Conservation (phyloP, 1,140 invertebrate species). For the Ephestia elutella region DNA sequence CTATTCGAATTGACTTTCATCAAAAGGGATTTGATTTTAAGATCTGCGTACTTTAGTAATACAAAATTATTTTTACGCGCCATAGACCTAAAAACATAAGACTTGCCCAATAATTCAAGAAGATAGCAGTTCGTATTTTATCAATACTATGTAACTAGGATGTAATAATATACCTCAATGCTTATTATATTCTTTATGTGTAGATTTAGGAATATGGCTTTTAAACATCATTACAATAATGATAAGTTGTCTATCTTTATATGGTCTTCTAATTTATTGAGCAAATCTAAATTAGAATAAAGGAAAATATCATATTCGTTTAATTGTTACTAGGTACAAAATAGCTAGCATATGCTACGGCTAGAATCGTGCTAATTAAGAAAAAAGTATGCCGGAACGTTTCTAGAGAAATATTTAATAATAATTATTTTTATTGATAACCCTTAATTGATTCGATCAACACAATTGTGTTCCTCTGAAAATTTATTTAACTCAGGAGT, state of each 20-base stretch:
- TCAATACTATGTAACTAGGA: not conserved
- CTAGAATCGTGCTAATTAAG: not conserved
- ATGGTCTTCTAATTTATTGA: not conserved
- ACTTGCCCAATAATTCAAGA: not conserved
- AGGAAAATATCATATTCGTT: no score
- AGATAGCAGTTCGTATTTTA: not conserved
- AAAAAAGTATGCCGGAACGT: not conserved
- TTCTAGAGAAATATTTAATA: not conserved
- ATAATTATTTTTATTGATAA: no score
- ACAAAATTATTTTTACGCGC: no score
- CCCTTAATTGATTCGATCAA: no score
- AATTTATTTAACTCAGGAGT: no score
- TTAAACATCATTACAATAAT: no score
- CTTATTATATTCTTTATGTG: no score
- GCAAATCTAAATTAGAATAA: not conserved
- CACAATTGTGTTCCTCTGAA: no score
- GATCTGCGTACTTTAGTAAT: not conserved
- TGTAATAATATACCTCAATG: no score
- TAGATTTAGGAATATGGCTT: no score
- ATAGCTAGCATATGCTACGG: not conserved
- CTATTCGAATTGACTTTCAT: not conserved
- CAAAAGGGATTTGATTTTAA: not conserved
- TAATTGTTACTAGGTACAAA: no score
- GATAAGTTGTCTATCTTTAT: no score
- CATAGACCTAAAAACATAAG: not conserved